These are phyloP conservation scores for Onychorhynchus coronatus DNA, from an alignment of 2,113 vertebrate species.

Conservation along the genomic window DNA sequence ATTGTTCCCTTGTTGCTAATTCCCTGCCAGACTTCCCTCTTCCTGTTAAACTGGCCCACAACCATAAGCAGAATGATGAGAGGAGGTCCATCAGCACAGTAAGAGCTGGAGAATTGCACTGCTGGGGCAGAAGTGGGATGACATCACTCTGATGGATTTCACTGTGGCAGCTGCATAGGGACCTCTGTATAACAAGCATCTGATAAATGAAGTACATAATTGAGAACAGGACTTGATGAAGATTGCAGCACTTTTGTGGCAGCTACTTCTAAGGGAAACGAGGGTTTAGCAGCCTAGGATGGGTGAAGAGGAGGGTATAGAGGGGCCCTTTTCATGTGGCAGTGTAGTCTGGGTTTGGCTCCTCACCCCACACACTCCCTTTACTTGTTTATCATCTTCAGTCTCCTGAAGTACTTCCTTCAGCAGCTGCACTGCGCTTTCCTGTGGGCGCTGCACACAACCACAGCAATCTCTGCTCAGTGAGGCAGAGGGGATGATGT, in stretches of 20 bases:
- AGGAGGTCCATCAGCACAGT: constrained; percentile 21
- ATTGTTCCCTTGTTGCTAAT: background rate
- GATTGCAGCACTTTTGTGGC: background rate
- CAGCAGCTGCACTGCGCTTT: background rate
- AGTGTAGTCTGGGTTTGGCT: background rate
- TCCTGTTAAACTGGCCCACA: constrained; percentile 9
- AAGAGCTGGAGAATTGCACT: constrained; percentile 41
- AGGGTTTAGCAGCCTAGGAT: background rate
- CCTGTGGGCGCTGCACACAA: background rate
- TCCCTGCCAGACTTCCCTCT: background rate
- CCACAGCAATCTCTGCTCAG: constrained; percentile 20
- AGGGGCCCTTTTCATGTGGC: background rate
- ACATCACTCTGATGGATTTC: constrained; percentile 48
- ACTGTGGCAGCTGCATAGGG: constrained; percentile 15
- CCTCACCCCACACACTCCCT: background rate
- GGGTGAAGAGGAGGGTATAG: background rate
- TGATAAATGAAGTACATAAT: constrained; percentile 32
- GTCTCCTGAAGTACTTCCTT: background rate
- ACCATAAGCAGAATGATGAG: background rate
- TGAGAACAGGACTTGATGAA: background rate
- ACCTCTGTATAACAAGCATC: background rate
- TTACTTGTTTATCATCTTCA: background rate
- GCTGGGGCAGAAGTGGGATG: constrained; percentile 47
- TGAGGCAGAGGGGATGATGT: constrained; percentile 26
- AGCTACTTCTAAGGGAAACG: background rate